Base-by-base conservation (phyloP, 2,888 invertebrate genomes). In the Drosophila helvetica region DNA sequence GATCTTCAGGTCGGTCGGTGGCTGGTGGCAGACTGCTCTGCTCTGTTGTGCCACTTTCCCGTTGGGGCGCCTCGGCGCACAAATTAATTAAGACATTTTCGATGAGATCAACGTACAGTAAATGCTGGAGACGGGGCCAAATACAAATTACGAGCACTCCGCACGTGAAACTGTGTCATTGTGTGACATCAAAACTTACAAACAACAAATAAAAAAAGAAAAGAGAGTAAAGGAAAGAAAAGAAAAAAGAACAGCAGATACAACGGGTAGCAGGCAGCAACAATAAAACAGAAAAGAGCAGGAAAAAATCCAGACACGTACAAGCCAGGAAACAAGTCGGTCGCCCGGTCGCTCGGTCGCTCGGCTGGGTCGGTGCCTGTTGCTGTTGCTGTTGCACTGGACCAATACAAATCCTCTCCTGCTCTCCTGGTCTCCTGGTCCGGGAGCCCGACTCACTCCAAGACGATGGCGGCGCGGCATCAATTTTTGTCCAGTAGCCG, bases 81-180 rank as follows among this genome's bases (percentile, higher is more conserved):
- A 90, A 89, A 90, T 90, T 90, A 90, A 90, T 90, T 90, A 90
- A 90, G 89, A 79, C 88, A 88, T 90, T 90, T 77, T 85, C 85
- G 89, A 90, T 90, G 86, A 86, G 86, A 90, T 89, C 90, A 77
- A 81, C 72, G 73, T 22, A 5, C 22, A 22, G 22, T 67, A 86
- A 72, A 77, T 75, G 71, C 64, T n/a, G n/a, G 64, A 74, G 77
- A 77, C 70, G 71, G 46, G 52, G 71, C 68, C 66, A 68, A 71
- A 70, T 69, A 68, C 61, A 64, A 54, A 72, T 77, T 83, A 79
- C 79, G 79, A 75, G 61, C 56, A 61, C 60, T 65, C 75, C 45
- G 66, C 64, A 83, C 78, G 71, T 67, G 74, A 78, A 84, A 76
- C 79, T 83, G 84, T 84, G 84, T 77, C 84, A 84, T 77, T 83